Evolutionary conservation across 1,140 invertebrate species (phyloP), one percentile per base, ranked within the genome.

Genomic region (Drosophila simulans): DNA sequence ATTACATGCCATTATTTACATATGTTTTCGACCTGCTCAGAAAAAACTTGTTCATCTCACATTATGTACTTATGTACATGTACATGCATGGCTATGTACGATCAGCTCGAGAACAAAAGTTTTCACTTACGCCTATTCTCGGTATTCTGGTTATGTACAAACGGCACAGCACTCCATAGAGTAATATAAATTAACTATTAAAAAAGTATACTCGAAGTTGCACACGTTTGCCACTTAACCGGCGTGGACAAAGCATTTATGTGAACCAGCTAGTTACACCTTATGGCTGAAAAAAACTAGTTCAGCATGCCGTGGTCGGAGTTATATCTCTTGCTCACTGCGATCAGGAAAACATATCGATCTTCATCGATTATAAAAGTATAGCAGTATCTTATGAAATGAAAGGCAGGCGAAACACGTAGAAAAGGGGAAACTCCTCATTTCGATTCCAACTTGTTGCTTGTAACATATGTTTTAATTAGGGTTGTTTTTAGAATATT

Each of bases 191-290:
- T 42, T 12, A 42, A 42, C 22, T 42, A 63, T 63, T 4, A 58
- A n/a, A 31, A 42, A 59, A 39, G 17, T 57, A 22, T 40, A 49
- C 27, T 49, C 20, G 43, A 46, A 34, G 54, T 63, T 39, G 68
- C 53, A 71, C 68, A 69, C 68, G 68, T 71, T 69, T 71, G 31
- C 43, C 52, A 54, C 62, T 53, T 56, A 56, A 69, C 68, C 68
- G 68, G 68, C 68, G 68, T 70, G 68, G 64, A 70, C 57, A 62
- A 55, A 56, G 57, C 58, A 60, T 62, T 55, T n/a, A 58, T 42
- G 20, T 57, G 58, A 57, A 27, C 58, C 25, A 51, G 49, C 15
- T 34, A 31, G 25, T 31, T 49, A 49, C 46, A 31, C 22, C 22
- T 15, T 49, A 34, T 31, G 20, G n/a, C 12, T 15, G 15, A 49